Conservation (phyloP, 2,797 vertebrate genomes). For the Anguilla megastoma region DNA sequence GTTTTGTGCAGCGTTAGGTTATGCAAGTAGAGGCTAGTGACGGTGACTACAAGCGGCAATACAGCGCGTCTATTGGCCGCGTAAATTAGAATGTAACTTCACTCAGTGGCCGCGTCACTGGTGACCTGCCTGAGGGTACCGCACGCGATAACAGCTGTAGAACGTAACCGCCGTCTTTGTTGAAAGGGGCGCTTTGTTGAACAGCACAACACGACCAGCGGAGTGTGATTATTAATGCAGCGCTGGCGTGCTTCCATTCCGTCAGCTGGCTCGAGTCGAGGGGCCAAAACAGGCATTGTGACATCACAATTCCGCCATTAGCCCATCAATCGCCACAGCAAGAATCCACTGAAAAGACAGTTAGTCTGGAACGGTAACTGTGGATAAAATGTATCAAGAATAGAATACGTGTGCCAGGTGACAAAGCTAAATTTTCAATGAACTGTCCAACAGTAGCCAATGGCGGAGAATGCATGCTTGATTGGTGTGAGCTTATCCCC, state of each 20-base stretch:
- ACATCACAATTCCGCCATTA: background rate
- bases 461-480: background rate
- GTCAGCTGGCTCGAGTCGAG: background rate
- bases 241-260: background rate
- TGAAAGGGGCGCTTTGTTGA: background rate
- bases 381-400: too few relatives aligned
- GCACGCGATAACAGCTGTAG: background rate
- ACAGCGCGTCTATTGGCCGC: background rate
- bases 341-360: background rate
- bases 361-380: too few relatives aligned
- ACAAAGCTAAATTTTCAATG: background rate
- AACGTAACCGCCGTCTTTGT: background rate
- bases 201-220: background rate
- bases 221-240: background rate
- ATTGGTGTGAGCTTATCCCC: background rate
- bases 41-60: background rate
- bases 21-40: background rate
- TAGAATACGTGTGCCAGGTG: too few relatives aligned
- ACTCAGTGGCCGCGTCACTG: background rate
- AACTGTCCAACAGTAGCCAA: background rate
- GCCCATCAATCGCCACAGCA: background rate
- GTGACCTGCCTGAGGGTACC: background rate
- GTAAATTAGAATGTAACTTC: background rate
- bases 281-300: background rate
- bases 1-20: background rate